Conservation (phyloP, 1,140 invertebrate species). For the Macrosteles quadrilineatus region DNA sequence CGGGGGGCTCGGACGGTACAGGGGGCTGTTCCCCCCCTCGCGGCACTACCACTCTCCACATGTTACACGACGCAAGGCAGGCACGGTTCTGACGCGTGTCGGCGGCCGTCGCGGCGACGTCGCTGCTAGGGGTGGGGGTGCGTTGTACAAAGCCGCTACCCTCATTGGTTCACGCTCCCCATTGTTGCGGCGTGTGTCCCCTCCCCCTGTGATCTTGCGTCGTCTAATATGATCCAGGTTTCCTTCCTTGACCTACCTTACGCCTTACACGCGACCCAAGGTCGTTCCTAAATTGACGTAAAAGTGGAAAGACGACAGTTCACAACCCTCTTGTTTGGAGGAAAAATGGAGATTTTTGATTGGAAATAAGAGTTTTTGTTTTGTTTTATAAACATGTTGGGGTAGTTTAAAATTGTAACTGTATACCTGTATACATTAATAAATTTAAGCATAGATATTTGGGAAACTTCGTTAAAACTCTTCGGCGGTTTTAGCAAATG, state of each 20-base stretch:
- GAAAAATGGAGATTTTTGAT: background rate
- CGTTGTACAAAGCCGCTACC: background rate
- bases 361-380: too few species aligned
- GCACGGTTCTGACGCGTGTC: conserved; percentile 1
- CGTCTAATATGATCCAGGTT: background rate
- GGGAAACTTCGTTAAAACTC: too few species aligned
- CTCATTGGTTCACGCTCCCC: conserved; percentile 13
- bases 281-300: background rate
- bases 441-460: too few species aligned
- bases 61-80: background rate
- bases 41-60: conserved; percentile 58
- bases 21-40: conserved; percentile 46
- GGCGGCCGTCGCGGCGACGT: background rate
- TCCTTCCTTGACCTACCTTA: background rate
- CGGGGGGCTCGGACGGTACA: conserved; percentile 40
- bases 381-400: too few species aligned
- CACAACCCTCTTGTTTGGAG: background rate
- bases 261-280: background rate
- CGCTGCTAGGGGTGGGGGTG: background rate
- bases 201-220: background rate
- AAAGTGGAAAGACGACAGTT: background rate
- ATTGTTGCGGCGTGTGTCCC: background rate
- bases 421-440: too few species aligned
- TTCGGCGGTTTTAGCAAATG: too few species aligned
- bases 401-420: too few species aligned